Conservation (phyloP, 2,113 vertebrate species). For the Candoia aspera region DNA sequence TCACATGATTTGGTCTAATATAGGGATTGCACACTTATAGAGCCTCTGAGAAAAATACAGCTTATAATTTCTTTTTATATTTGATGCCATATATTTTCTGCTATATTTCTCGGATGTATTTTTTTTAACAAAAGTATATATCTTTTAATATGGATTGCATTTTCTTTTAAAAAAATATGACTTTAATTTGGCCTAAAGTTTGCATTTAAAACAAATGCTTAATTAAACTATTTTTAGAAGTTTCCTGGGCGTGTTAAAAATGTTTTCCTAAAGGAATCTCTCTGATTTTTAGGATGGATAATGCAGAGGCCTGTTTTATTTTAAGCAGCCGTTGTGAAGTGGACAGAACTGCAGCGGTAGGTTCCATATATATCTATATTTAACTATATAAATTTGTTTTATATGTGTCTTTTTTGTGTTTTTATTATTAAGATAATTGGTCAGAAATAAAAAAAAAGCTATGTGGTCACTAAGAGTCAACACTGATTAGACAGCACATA, state of each 20-base stretch:
- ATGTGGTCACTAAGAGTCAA: background rate
- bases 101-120: background rate
- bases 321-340: constrained; percentile 95
- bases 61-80: background rate
- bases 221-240: background rate
- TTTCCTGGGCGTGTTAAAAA: constrained; percentile 21
- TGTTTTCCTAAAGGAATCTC: constrained; percentile 12
- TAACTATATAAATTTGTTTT: background rate
- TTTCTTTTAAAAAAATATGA: background rate
- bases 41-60: background rate
- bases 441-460: background rate
- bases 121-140: background rate
- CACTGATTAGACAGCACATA: background rate
- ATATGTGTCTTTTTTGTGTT: background rate
- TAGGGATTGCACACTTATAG: background rate
- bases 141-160: background rate
- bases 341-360: constrained; percentile 94
- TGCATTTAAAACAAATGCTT: background rate
- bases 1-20: background rate
- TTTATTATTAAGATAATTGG: background rate
- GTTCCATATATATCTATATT: constrained; percentile 56
- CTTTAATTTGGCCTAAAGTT: background rate
- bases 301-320: constrained; percentile 96
- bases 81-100: background rate
- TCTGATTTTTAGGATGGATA: constrained; percentile 85